A percentile compares a stretch with the other conserved stretches of the same genome.
phyloP scores from a whole-genome alignment of 2,797 vertebrate species.

The Monodelphis domestica region DNA sequence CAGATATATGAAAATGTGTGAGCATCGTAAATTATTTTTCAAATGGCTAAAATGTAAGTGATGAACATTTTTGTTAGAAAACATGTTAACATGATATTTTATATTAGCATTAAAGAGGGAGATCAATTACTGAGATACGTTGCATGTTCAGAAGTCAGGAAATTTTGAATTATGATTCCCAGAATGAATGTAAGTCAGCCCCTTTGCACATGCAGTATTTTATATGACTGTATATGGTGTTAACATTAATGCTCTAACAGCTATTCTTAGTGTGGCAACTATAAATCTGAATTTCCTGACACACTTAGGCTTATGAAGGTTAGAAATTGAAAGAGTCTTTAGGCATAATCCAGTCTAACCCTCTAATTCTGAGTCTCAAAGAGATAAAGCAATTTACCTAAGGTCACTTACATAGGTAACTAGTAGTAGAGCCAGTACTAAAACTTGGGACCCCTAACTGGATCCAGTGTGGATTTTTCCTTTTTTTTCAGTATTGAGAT shows the following conservation, averaged over 20 bases:
- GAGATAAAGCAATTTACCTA: neutral
- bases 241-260: slow-evolving; percentile 86
- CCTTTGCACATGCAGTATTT: slow-evolving; percentile 81
- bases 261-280: slow-evolving; percentile 78
- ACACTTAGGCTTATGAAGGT: neutral
- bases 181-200: slow-evolving; percentile 81
- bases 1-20: slow-evolving; percentile 76
- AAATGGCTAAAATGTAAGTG: slow-evolving; percentile 75
- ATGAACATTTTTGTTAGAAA: slow-evolving; percentile 79
- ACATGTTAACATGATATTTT: slow-evolving; percentile 82
- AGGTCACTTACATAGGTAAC: neutral
- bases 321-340: neutral
- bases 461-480: neutral
- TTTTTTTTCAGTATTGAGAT: neutral
- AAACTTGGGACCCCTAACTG: neutral
- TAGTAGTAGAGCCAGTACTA: neutral
- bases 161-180: slow-evolving; percentile 77
- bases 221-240: slow-evolving; percentile 82
- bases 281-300: slow-evolving; percentile 81
- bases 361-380: neutral
- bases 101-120: slow-evolving; percentile 76
- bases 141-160: slow-evolving; percentile 75
- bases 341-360: neutral
- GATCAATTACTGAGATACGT: slow-evolving; percentile 78
- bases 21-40: slow-evolving; percentile 74